Evolutionary conservation across 1,140 invertebrate genomes (phyloP).

Genomic region (Heliconius eleuchia): DNA sequence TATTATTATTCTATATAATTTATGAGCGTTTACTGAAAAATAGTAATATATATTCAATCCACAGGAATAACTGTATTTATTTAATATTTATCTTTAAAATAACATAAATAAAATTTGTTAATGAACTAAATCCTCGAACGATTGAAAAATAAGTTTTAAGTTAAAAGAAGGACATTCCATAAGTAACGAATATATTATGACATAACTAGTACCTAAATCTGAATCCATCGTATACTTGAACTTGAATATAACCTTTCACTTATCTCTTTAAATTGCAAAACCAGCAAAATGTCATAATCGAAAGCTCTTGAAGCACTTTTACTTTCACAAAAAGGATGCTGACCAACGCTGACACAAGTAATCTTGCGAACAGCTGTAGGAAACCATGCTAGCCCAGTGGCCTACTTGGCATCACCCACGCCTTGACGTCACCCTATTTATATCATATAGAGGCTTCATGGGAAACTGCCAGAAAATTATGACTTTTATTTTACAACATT

Average conservation of each 20-base stretch:
- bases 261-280: background rate
- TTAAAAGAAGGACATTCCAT: too few relatives aligned
- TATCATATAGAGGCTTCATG: background rate
- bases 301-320: slow-evolving; percentile 6
- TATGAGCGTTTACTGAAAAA: too few relatives aligned
- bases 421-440: slow-evolving; percentile 2
- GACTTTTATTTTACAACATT: background rate
- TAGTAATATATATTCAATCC: too few relatives aligned
- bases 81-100: too few relatives aligned
- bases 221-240: background rate
- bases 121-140: too few relatives aligned
- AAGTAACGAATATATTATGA: too few relatives aligned
- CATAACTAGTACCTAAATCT: background rate
- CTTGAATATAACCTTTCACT: background rate
- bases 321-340: slow-evolving; percentile 17
- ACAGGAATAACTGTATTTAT: too few relatives aligned
- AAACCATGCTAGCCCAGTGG: slow-evolving; percentile 12
- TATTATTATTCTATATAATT: too few relatives aligned
- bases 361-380: slow-evolving; percentile 12
- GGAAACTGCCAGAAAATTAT: background rate
- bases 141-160: too few relatives aligned
- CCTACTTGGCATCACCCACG: slow-evolving; percentile 12
- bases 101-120: too few relatives aligned
- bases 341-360: slow-evolving; percentile 16
- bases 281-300: background rate